Base-by-base conservation (phyloP, 2,888 invertebrate genomes). In the Frankliniella intonsa region DNA sequence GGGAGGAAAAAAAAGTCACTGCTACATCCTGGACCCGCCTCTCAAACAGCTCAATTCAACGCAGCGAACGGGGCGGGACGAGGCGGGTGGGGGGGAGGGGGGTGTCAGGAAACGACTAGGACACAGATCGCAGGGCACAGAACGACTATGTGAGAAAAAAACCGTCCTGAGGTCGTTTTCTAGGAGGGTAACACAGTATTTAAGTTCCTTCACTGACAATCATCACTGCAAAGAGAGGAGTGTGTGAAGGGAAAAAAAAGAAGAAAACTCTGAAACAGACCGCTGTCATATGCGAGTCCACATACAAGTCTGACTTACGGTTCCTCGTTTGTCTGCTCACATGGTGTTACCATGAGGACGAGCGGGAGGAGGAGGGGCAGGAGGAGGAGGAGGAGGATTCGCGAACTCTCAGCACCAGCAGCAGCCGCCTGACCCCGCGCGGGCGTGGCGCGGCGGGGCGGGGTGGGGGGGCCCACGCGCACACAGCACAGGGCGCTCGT, bases 11-110 rank as follows among this genome's bases (percentile, higher is more conserved):
- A 38, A 38, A 38, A 38, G 38, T 38, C 62, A n/a, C 19, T 62
- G 69, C 69, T n/a, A 25, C 69, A 76, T 76, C 69, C 69, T 76
- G 69, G 69, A 76, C 25, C 11, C 69, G 69, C 22, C 69, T 25
- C 25, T 11, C 69, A 76, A 76, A 76, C 69, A 25, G 69, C 69
- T 76, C 69, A 76, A 76, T 76, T 76, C 62, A n/a, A 62, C 62
- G 62, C 62, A 62, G 62, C 11, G 62, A n/a, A 7, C 14, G 62
- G 7, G 62, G 62, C 19, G 62, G 14, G 62, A 55, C 55, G 62
- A 14, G 62, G 38, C 38, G 62, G 62, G 62, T 1, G 17, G 62
- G 62, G 3, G 62, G 62, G 0, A 1, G 62, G 17, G 62, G 62
- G 62, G 38, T 5, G 38, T 38, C 38, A 38, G 38, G 38, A 38